Conservation (phyloP, 2,888 invertebrate genomes). For the Horisme vitalbata region DNA sequence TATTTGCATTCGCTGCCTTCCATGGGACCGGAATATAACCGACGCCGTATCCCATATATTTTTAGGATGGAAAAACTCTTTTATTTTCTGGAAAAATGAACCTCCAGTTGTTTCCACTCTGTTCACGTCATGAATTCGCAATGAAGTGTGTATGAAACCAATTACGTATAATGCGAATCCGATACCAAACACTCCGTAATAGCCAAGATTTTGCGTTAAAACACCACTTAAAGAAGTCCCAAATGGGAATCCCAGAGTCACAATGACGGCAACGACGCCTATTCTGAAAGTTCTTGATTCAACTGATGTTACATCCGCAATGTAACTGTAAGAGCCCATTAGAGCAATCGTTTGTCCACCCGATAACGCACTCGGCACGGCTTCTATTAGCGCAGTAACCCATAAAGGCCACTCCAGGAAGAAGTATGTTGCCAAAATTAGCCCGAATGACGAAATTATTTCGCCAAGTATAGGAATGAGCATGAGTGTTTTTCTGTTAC, state of each 20-base stretch:
- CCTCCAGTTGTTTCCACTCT: slow-evolving; percentile 49
- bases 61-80: slow-evolving; percentile 60
- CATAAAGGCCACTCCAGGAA: slow-evolving; percentile 82
- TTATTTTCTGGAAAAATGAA: slow-evolving; percentile 45
- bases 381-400: slow-evolving; percentile 78
- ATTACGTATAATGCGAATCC: slow-evolving; percentile 54
- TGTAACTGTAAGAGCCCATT: slow-evolving; percentile 83
- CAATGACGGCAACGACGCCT: slow-evolving; percentile 82
- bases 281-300: slow-evolving; percentile 84
- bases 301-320: slow-evolving; percentile 82
- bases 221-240: slow-evolving; percentile 79
- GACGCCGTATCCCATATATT: slow-evolving; percentile 70
- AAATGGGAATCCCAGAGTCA: slow-evolving; percentile 74
- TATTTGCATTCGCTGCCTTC: slow-evolving; percentile 52
- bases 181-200: slow-evolving; percentile 70
- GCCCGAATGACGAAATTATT: slow-evolving; percentile 73
- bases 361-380: slow-evolving; percentile 79
- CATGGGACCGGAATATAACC: slow-evolving; percentile 55
- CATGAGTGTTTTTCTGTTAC: slow-evolving; percentile 82
- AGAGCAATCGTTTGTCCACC: slow-evolving; percentile 82
- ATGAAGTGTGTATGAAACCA: slow-evolving; percentile 62
- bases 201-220: slow-evolving; percentile 68
- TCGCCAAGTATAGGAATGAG: slow-evolving; percentile 81
- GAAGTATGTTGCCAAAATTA: slow-evolving; percentile 77
- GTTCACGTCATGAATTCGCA: slow-evolving; percentile 64